phyloP scores from a whole-genome alignment of 2,797 vertebrate genomes.

The Myotis myotis region DNA sequence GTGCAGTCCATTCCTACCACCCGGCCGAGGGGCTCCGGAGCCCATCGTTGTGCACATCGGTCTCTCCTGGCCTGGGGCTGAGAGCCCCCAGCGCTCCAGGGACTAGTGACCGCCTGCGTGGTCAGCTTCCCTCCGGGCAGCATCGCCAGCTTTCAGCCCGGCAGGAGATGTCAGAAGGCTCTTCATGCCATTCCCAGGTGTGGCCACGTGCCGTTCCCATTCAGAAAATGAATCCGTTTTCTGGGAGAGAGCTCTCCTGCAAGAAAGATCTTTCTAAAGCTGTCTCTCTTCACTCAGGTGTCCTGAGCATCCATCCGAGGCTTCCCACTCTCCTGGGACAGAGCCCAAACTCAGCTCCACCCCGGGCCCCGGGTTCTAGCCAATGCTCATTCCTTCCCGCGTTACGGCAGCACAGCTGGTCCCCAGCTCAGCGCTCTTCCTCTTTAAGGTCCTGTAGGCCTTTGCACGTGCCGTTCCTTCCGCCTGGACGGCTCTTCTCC shows the following conservation, averaged over 20 bases:
- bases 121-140: background rate
- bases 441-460: background rate
- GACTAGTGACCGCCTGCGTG: background rate
- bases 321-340: too few species aligned
- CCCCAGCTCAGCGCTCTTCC: background rate
- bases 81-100: background rate
- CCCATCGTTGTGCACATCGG: background rate
- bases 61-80: background rate
- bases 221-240: background rate
- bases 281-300: background rate
- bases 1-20: rapidly evolving
- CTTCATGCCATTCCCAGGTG: background rate
- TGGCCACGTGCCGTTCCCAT: background rate
- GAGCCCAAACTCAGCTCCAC: background rate
- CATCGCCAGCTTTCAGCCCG: background rate
- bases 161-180: background rate
- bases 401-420: rapidly evolving
- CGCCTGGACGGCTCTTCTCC: background rate
- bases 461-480: background rate
- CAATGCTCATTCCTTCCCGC: background rate
- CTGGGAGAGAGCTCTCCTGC: background rate
- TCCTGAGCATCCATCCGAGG: background rate
- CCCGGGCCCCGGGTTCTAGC: background rate
- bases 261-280: background rate
- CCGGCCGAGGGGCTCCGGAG: too few species aligned